phyloP scores from a whole-genome alignment of 2,888 invertebrate species.

The Lysandra coridon region DNA sequence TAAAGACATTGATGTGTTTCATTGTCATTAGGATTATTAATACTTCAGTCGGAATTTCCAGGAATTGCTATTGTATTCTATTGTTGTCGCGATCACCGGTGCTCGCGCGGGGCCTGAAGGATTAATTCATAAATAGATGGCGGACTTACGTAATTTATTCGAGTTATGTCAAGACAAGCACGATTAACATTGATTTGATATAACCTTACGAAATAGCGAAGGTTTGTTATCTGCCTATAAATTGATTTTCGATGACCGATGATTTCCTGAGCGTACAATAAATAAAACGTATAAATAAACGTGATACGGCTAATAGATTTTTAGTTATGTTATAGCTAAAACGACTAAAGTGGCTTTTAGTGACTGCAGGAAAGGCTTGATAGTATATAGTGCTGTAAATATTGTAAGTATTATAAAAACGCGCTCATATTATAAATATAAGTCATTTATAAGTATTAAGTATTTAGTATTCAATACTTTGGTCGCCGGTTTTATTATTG shows the following conservation, averaged over 20 bases:
- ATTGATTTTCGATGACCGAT: too few species aligned
- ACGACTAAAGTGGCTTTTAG: neutral
- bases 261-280: neutral
- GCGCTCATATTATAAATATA: neutral
- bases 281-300: too few species aligned
- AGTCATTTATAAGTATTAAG: neutral
- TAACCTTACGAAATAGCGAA: neutral
- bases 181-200: neutral
- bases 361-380: neutral
- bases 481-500: neutral
- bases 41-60: too few species aligned
- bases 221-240: too few species aligned
- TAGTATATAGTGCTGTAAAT: neutral
- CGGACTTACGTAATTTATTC: neutral
- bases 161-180: neutral
- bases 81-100: too few species aligned
- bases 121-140: neutral
- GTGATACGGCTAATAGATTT: neutral
- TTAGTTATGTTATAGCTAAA: slow-evolving; percentile 1
- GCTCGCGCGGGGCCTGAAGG: too few species aligned
- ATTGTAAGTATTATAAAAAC: slow-evolving; percentile 6
- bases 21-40: neutral
- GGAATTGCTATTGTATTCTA: too few species aligned
- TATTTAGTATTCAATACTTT: neutral
- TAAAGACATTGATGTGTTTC: neutral